A percentile compares a stretch with the other conserved stretches of the same genome.
Conservation (phyloP, 2,797 vertebrate species). For the Centropyge bicolor region DNA sequence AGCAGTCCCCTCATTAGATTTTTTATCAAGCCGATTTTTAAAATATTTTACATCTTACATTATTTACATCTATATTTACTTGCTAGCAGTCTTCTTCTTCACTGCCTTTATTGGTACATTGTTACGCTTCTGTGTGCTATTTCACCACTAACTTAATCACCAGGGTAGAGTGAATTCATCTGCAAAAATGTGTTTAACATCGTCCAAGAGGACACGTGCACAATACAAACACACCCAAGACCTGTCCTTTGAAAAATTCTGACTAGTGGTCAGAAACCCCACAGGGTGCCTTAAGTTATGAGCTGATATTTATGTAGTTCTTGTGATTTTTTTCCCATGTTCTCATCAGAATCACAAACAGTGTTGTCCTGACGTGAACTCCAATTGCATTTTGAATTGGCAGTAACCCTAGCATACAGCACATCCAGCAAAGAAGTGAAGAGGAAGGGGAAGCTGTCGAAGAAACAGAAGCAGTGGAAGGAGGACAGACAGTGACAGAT, state of each 20-base stretch:
- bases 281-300: not conserved
- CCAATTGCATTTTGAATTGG: not conserved
- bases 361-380: not conserved
- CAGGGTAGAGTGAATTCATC: not conserved
- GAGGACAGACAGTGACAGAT: slow-evolving; percentile 39
- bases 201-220: not conserved
- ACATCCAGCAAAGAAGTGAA: slow-evolving; percentile 12
- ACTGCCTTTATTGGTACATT: not conserved
- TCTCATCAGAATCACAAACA: not conserved
- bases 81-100: not conserved
- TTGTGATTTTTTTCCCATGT: not conserved
- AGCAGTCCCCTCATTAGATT: not conserved
- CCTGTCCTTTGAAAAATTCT: not conserved
- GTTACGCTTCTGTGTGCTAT: not conserved
- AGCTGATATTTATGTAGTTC: not conserved
- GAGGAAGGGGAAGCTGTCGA: not conserved
- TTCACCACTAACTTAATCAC: not conserved
- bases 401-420: not conserved
- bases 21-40: not conserved
- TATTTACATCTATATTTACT: not conserved
- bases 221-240: not conserved
- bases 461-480: slow-evolving; percentile 14
- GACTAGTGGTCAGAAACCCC: not conserved
- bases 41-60: not conserved
- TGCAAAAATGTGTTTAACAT: not conserved